Evolutionary conservation across 2,113 vertebrate genomes (phyloP), one percentile per base, ranked within the genome.

Genomic region (Anseranas semipalmata): DNA sequence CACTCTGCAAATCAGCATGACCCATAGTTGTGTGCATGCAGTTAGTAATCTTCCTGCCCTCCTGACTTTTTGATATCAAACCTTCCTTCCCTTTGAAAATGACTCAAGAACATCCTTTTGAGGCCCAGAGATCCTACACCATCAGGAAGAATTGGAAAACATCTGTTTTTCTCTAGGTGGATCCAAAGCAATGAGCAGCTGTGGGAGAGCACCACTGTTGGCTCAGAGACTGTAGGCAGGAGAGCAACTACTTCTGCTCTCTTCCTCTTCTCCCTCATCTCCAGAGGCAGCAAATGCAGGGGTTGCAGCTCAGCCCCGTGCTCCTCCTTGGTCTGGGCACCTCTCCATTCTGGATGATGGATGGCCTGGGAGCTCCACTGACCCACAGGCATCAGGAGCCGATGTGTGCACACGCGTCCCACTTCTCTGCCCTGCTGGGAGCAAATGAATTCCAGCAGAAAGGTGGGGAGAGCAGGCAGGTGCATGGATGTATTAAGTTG

Each of bases 321-420:
- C 39, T 80, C 3, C 7, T 83, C 9, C 11, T 48, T 3, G 2
- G 11, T 27, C 11, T 41, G 86, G 72, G 70, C 48, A 63, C 15
- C 15, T 30, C 27, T 52, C 85, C 21, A 12, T 80, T 45, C 53
- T 79, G n/a, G n/a, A 32, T 1, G 3, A 32, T 71, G 37, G 12
- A 14, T 76, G 39, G 10, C 6, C 37, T 85, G 73, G 25, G 78
- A 55, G 50, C 70, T 28, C 19, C 17, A 18, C 56, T 39, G 41
- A 7, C 30, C 46, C 74, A 33, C 35, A 67, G 70, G 52, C 11
- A 33, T 12, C 39, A 27, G 59, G 67, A 94, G 24, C 10, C 4
- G 2, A 10, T 52, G 20, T 0, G 1, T 58, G 67, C n/a, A 22
- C n/a, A 15, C 2, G 0, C 22, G n/a, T 87, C 8, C 60, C 1